Evolutionary conservation across 1,140 invertebrate species (phyloP).

Genomic region (Dufourea novaeangliae): DNA sequence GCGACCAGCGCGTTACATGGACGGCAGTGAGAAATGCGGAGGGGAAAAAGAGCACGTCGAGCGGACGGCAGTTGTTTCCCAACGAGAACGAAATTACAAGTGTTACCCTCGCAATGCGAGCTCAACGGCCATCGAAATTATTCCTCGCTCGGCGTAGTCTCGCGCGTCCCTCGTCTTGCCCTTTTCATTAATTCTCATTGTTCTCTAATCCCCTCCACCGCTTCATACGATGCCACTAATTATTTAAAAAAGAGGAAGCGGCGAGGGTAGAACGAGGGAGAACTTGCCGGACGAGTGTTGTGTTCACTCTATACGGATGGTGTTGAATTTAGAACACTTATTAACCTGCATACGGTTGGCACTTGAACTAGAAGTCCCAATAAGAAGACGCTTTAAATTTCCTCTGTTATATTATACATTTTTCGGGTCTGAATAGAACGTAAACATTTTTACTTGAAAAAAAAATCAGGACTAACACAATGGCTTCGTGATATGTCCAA

Average conservation of each 20-base stretch:
- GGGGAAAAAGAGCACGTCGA: slow-evolving; percentile 23
- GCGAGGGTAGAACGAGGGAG: background rate
- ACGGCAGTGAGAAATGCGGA: slow-evolving; percentile 25
- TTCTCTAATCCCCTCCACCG: slow-evolving; percentile 35
- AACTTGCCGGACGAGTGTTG: no score
- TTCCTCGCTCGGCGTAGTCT: slow-evolving; percentile 50
- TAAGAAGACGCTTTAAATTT: no score
- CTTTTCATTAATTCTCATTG: slow-evolving; percentile 53
- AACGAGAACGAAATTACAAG: slow-evolving; percentile 68
- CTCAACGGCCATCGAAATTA: slow-evolving; percentile 62
- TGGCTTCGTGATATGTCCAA: no score
- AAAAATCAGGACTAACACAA: no score
- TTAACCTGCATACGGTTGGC: background rate
- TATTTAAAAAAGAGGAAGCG: slow-evolving; percentile 32
- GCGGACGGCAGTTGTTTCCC: slow-evolving; percentile 63
- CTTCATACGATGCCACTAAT: slow-evolving; percentile 38
- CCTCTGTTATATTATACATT: no score
- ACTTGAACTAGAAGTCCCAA: no score
- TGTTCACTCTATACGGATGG: no score
- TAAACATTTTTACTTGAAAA: no score
- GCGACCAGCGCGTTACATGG: background rate
- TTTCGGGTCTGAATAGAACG: no score
- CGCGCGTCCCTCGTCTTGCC: slow-evolving; percentile 34
- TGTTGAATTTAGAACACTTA: background rate
- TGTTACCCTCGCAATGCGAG: slow-evolving; percentile 53